Conservation (phyloP, 2,113 vertebrate genomes). For the Paradoxurus hermaphroditus region DNA sequence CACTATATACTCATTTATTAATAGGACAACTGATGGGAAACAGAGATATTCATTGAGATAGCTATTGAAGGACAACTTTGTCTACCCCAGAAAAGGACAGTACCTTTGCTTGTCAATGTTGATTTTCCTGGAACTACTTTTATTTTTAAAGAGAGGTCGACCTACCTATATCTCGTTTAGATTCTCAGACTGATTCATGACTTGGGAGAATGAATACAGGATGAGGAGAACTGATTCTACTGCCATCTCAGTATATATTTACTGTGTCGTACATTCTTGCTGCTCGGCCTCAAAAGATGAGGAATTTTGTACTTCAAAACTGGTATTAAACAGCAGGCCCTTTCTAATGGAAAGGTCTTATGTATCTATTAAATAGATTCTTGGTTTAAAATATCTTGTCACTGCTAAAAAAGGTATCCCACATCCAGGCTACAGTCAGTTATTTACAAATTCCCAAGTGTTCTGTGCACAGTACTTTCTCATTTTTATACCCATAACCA, state of each 20-base stretch:
- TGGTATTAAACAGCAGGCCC: background rate
- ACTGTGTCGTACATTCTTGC: background rate
- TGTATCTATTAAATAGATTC: background rate
- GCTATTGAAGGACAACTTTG: conserved; percentile 21
- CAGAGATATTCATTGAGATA: background rate
- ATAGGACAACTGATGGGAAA: background rate
- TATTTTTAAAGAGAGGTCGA: background rate
- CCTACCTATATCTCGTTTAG: background rate
- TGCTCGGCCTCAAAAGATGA: background rate
- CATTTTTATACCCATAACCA: rapidly evolving
- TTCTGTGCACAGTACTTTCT: rapidly evolving
- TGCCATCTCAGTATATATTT: background rate
- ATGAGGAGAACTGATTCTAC: background rate
- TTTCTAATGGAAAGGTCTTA: background rate
- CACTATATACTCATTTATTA: background rate
- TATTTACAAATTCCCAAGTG: background rate
- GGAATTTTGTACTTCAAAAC: background rate
- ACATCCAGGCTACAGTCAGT: background rate
- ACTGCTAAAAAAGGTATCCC: background rate
- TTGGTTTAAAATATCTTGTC: background rate
- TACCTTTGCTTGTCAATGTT: background rate
- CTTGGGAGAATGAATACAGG: background rate
- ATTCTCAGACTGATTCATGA: background rate
- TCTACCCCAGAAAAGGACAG: background rate
- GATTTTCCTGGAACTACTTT: background rate